Base-by-base conservation (phyloP, 2,888 invertebrate genomes). In the Enchytraeus crypticus region DNA sequence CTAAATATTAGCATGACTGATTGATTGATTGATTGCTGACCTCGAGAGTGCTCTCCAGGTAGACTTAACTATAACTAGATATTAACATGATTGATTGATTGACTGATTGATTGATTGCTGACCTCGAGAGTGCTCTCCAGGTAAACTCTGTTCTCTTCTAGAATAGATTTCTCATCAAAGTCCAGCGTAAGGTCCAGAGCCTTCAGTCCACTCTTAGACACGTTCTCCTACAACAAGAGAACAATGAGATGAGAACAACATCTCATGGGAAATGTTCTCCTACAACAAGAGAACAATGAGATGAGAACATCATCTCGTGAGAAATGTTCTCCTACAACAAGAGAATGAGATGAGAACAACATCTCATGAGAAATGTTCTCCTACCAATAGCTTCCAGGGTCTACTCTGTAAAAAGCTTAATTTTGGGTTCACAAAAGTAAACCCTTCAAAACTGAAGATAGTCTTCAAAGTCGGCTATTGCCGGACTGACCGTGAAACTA, bases 91-190 rank as follows among this genome's bases (percentile, higher is more conserved):
- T n/a, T n/a, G n/a, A n/a, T n/a, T 38, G 11, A 38, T 38, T 38
- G 18, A 8, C 38, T 38, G 11, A 38, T 11, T 8, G 38, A 18
- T 38, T 38, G 38, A 38, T 8, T 5, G 27, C 67, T 64, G 65
- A 93, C 90, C 81, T 92, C 91, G 60, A 96, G 83, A 3, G 93
- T 92, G 71, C 84, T 86, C 21, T 85, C 83, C 53, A 97, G 81
- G 77, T 96, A 97, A 60, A 84, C 84, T 63, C 84, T 81, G 76
- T 91, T 92, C 61, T 85, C 84, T 27, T 80, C 78, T 43, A 97
- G 81, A 49, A 95, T 86, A 61, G 85, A 84, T 8, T 85, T 84
- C 80, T 98, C 97, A 78, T 92, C 88, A 77, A 95, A 93, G 66
- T 90, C 89, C 65, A 91, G 82, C 0, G 88, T 88, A 45, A 89